Evolutionary conservation across 2,888 invertebrate genomes (phyloP), one percentile per base, ranked within the genome.

Genomic region (Girardia tigrina): DNA sequence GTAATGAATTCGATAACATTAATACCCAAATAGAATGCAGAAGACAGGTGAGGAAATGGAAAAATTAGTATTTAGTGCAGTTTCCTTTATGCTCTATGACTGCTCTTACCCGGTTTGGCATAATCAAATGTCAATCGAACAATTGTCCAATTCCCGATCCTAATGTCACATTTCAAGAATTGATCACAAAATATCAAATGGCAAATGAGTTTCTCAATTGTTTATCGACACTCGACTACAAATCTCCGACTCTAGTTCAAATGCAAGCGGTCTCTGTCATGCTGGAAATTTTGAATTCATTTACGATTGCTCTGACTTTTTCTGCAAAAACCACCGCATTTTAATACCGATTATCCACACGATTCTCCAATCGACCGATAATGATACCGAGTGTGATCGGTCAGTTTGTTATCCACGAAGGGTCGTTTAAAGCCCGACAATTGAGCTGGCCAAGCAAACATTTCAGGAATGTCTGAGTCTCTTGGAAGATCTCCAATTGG

Each of bases 281-380:
- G 89, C 82, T 94, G 74, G 79, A 81, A 76, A 83, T 88, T 56
- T 87, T 91, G 73, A 90, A 94, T 82, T 85, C 94, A 29, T 87
- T 97, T 80, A 94, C 92, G 0, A 93, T 92, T 83, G 97, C 97
- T 0, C 95, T 95, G 0, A 98, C 97, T 0, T 97, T 97, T 0
- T 94, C 94, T 0, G 97, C 97, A 8, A 97, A 97, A 86, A 98
- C 97, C 0, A 90, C 92, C 0, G 93, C 95, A 0, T 95, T 85
- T 86, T 95, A 0, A 83, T 94, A 1, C 97, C 97, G 0, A 86
- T 97, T 12, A 87, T 97, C 29, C 89, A 92, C 80, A n/a, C n/a
- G n/a, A n/a, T n/a, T n/a, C n/a, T n/a, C n/a, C 79, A 87, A 79
- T 89, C 88, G 6, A 56, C n/a, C n/a, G 23, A 56, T 16, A n/a